Evolutionary conservation across 1,140 invertebrate genomes (phyloP).

Genomic region (Trichonephila inaurata): DNA sequence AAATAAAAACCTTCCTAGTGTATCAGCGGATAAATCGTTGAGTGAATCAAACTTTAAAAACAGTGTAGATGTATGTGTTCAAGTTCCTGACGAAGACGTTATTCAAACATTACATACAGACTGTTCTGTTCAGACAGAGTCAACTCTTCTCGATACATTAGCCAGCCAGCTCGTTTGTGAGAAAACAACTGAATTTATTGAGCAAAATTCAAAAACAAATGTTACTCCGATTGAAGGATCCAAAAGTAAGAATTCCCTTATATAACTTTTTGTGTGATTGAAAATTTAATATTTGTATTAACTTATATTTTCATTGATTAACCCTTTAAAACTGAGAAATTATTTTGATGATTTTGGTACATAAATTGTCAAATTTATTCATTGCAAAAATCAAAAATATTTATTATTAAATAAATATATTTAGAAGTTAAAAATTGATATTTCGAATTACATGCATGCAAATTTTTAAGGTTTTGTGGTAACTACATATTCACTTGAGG

Average conservation of each 20-base stretch:
- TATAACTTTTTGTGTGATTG: no score
- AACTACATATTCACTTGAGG: no score
- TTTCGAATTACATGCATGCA: no score
- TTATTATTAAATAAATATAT: no score
- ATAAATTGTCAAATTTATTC: no score
- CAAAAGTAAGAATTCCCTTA: neutral
- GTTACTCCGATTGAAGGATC: neutral
- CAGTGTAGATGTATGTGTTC: constrained; percentile 19
- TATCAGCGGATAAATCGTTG: neutral
- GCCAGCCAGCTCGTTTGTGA: neutral
- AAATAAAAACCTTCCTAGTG: neutral
- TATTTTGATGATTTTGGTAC: no score
- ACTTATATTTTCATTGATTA: no score
- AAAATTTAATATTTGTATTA: no score
- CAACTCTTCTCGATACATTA: neutral
- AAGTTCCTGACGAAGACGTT: constrained; percentile 20
- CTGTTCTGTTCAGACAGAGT: constrained; percentile 40
- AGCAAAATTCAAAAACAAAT: neutral
- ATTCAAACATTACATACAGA: neutral
- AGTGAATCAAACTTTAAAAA: neutral
- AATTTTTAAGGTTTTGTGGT: no score
- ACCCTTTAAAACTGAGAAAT: no score
- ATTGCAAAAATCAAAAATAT: no score
- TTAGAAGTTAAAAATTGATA: no score
- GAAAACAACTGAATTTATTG: constrained; percentile 3